Percentiles rank a stretch among this genome's conserved stretches.
These are phyloP conservation scores for Tipula vernalis DNA, from an alignment of 2,888 invertebrate species.

Conservation along the genomic window DNA sequence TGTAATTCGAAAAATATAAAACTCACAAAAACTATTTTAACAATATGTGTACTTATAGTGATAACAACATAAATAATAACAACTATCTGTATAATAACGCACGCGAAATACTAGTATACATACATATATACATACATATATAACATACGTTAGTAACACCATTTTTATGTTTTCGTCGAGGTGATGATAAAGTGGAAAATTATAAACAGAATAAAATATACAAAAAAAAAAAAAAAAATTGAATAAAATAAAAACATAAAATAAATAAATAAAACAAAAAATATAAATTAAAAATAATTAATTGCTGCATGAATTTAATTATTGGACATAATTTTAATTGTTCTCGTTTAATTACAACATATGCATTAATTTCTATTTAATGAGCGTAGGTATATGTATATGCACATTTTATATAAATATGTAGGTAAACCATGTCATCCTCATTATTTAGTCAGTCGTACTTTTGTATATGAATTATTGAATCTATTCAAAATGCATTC, in stretches of 20 bases:
- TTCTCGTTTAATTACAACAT: slow-evolving; percentile 9
- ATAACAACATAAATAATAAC: not conserved
- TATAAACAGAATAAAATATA: not conserved
- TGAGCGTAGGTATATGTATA: not conserved
- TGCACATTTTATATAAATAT: not conserved
- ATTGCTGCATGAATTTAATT: slow-evolving; percentile 7
- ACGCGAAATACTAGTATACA: not conserved
- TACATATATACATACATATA: not conserved
- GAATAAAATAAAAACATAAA: not conserved
- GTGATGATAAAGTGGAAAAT: not conserved
- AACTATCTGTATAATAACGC: not conserved
- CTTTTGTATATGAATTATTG: no score
- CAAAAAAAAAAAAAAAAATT: not conserved
- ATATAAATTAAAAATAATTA: slow-evolving; percentile 5
- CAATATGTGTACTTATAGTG: not conserved
- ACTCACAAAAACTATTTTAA: not conserved
- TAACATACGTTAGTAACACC: not conserved
- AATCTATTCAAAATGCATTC: no score
- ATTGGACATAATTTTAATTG: slow-evolving; percentile 10
- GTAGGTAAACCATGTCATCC: not conserved
- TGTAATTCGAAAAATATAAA: not conserved
- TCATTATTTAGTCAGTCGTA: no score
- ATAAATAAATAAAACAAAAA: not conserved
- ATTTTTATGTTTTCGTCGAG: not conserved
- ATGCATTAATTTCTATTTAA: slow-evolving; percentile 8